A percentile compares a stretch with the other conserved stretches of the same genome.
Evolutionary conservation across 2,113 vertebrate species (phyloP).

Genomic region (Hiodon alosoides): DNA sequence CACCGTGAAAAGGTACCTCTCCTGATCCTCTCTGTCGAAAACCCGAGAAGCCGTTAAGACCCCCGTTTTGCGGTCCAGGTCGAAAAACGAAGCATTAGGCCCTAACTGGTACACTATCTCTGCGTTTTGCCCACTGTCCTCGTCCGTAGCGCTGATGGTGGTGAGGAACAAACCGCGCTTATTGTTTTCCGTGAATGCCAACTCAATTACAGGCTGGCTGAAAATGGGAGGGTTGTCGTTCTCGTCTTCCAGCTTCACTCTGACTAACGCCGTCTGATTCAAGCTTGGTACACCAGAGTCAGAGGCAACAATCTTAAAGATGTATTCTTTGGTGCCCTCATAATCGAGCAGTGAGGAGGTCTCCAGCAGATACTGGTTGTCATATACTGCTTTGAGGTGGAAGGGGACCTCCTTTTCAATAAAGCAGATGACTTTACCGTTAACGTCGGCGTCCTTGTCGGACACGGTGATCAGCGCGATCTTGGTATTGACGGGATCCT

Average conservation of each 20-base stretch:
- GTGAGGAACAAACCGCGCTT: constrained; percentile 93
- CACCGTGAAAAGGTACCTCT: constrained; percentile 90
- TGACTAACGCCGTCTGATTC: constrained; percentile 94
- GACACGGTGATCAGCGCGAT: constrained; percentile 97
- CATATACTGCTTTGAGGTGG: constrained; percentile 93
- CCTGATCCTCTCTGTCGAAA: constrained; percentile 95
- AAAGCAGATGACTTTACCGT: constrained; percentile 98
- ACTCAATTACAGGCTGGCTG: constrained; percentile 95
- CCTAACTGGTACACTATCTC: constrained; percentile 98
- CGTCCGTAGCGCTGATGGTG: constrained; percentile 92
- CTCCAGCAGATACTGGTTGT: constrained; percentile 97
- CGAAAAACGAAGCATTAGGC: constrained; percentile 95
- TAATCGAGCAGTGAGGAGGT: constrained; percentile 95
- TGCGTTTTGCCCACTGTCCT: constrained; percentile 95
- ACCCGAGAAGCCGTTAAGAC: constrained; percentile 93
- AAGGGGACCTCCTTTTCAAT: constrained; percentile 97
- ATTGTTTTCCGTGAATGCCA: constrained; percentile 96
- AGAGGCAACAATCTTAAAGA: constrained; percentile 96
- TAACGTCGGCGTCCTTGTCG: constrained; percentile 97
- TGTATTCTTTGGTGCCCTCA: constrained; percentile 97
- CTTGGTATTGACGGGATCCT: constrained; percentile 96
- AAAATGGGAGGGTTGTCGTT: constrained; percentile 98
- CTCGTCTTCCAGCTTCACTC: constrained; percentile 94
- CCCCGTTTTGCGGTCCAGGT: constrained; percentile 94
- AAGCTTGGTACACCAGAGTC: constrained; percentile 97